Base-by-base conservation (phyloP, 2,113 vertebrate genomes). In the Scolopax mira region DNA sequence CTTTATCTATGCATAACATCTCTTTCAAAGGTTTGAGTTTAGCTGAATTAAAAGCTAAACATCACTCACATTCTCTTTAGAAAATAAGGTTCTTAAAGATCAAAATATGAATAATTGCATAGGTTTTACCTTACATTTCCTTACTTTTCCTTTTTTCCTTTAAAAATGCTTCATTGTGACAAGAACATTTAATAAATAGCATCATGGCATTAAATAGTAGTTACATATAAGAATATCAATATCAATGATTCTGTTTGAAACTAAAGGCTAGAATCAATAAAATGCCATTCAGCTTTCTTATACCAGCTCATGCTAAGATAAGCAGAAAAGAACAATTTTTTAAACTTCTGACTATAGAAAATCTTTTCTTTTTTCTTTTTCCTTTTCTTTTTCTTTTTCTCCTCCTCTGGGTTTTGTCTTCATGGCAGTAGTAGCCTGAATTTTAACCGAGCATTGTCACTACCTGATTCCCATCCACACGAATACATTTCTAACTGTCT, bases 181-280 rank as follows among this genome's bases (percentile, higher is more conserved):
- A 94, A 65, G 4, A 49, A 41, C 28, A 35, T 31, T 27, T 82
- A 85, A 94, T 22, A 69, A 93, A 94, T 66, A 42, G 58, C 44
- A 83, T 89, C 85, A 75, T 31, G 60, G 28, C 74, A 89, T 79
- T 93, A 91, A 83, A 92, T 52, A 22, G 41, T 88, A 54, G 37
- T 83, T 87, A 93, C 49, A 67, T 66, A 61, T n/a, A 61, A 89
- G 75, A 39, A 17, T 92, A 79, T 91, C 85, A 66, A 90, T 79
- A 83, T 79, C 88, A 77, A 72, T 94, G 18, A 73, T 46, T 95
- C 61, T 48, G 22, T 93, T 89, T 85, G 60, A 94, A 96, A 85
- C 23, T 7, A 89, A 88, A 89, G 54, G 30, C 18, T 41, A 81
- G 69, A 85, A 55, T 94, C 71, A 79, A 89, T 96, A 46, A 94